phyloP scores from a whole-genome alignment of 1,140 invertebrate genomes.

The Drosophila tropicalis region DNA sequence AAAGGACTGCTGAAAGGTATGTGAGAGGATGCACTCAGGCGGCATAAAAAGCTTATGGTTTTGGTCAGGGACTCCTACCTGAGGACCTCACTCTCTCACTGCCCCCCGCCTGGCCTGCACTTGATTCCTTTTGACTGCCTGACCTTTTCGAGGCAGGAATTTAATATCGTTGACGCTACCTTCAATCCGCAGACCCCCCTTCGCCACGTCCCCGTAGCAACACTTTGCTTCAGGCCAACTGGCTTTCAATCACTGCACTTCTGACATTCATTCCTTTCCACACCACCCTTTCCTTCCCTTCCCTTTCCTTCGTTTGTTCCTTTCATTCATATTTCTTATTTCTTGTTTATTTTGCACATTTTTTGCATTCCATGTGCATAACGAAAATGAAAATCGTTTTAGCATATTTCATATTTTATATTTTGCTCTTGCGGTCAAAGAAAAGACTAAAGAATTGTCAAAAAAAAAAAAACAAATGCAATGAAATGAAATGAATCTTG shows the following conservation, averaged over 20 bases:
- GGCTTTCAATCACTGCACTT: constrained; percentile 12
- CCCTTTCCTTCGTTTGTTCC: neutral
- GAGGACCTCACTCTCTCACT: neutral
- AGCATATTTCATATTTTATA: neutral
- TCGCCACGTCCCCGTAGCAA: neutral
- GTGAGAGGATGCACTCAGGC: constrained; percentile 39
- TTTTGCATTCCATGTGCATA: constrained; percentile 7
- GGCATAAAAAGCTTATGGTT: constrained; percentile 57
- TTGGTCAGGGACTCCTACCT: constrained; percentile 41
- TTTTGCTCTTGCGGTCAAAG: constrained; percentile 1
- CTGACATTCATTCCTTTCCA: neutral
- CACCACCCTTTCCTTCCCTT: neutral
- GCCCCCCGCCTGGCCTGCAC: neutral
- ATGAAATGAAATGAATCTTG: neutral
- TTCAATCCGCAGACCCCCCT: neutral
- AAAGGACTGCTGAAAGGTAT: constrained; percentile 4
- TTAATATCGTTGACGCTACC: constrained; percentile 34
- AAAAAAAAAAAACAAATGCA: neutral
- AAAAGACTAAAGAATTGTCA: neutral
- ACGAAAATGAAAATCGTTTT: constrained; percentile 5
- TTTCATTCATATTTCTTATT: constrained; percentile 4
- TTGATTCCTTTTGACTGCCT: constrained; percentile 9
- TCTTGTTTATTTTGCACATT: constrained; percentile 13
- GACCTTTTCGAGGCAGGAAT: constrained; percentile 37
- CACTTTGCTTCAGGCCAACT: constrained; percentile 1